Conservation (phyloP, 2,113 vertebrate species). For the Boleophthalmus pectinirostris region DNA sequence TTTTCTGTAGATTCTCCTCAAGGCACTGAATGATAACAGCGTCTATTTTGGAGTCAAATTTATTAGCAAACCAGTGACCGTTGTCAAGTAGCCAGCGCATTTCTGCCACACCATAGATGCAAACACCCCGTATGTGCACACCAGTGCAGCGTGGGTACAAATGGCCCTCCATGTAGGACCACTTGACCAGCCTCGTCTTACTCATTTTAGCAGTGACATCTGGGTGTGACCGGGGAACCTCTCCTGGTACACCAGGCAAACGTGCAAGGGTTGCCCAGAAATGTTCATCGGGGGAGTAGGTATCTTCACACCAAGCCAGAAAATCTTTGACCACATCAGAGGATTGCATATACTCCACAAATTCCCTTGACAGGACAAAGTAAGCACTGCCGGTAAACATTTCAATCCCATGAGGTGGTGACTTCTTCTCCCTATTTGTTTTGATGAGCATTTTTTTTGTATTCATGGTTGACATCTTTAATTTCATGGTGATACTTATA, state of each 20-base stretch:
- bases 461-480: constrained; percentile 17
- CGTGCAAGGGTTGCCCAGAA: constrained; percentile 92
- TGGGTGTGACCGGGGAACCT: constrained; percentile 74
- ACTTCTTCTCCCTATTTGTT: constrained; percentile 29
- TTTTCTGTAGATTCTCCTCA: constrained; percentile 85
- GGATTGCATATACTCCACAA: constrained; percentile 75
- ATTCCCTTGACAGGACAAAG: constrained; percentile 86
- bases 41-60: constrained; percentile 91
- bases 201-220: constrained; percentile 91
- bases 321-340: constrained; percentile 83
- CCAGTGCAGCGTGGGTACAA: constrained; percentile 89
- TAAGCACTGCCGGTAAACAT: constrained; percentile 92
- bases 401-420: no score
- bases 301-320: constrained; percentile 89
- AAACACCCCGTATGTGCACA: constrained; percentile 86
- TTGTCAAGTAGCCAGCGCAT: constrained; percentile 72
- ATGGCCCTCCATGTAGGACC: constrained; percentile 84
- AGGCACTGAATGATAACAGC: constrained; percentile 89
- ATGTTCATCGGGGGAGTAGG: constrained; percentile 93
- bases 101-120: constrained; percentile 86
- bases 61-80: constrained; percentile 94
- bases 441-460: constrained; percentile 35
- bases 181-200: constrained; percentile 92
- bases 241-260: constrained; percentile 86
- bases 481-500: constrained; percentile 46